Percentiles rank a stretch among this genome's conserved stretches.
phyloP scores from a whole-genome alignment of 1,140 invertebrate species.

The Drosophila rhopaloa region DNA sequence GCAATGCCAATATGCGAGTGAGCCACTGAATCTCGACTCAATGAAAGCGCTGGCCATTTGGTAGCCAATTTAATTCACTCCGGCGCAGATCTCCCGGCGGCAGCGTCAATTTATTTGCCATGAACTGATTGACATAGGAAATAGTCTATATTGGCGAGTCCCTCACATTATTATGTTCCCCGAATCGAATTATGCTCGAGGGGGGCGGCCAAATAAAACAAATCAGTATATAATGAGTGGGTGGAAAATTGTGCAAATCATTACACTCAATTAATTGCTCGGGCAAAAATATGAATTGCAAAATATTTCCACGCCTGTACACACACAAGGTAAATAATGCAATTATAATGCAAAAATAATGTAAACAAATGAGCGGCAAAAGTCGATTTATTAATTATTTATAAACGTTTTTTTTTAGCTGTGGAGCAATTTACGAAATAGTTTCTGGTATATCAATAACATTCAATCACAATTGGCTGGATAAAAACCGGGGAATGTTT shows the following conservation, averaged over 20 bases:
- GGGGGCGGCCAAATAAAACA: constrained; percentile 24
- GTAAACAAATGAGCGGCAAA: constrained; percentile 29
- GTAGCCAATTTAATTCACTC: constrained; percentile 51
- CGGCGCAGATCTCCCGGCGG: neutral
- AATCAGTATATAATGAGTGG: constrained; percentile 15
- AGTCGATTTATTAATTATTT: constrained; percentile 9
- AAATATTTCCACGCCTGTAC: constrained; percentile 18
- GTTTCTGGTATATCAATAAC: constrained; percentile 16
- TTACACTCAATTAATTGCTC: constrained; percentile 54
- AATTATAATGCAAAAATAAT: constrained; percentile 58
- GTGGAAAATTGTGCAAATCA: constrained; percentile 49
- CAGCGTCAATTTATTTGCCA: constrained; percentile 37
- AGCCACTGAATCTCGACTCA: constrained; percentile 31
- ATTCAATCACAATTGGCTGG: constrained; percentile 38
- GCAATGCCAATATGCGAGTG: constrained; percentile 44
- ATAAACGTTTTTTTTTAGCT: constrained; percentile 6
- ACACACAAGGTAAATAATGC: constrained; percentile 35
- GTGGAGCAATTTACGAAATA: neutral
- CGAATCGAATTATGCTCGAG: constrained; percentile 41
- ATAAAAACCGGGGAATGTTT: constrained; percentile 24
- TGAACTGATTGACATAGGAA: constrained; percentile 43
- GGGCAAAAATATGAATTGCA: constrained; percentile 51
- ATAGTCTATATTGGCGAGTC: constrained; percentile 32
- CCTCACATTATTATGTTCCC: constrained; percentile 33
- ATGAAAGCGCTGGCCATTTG: constrained; percentile 40